phyloP scores from a whole-genome alignment of 2,888 invertebrate species.

The Geophilus truncorum region DNA sequence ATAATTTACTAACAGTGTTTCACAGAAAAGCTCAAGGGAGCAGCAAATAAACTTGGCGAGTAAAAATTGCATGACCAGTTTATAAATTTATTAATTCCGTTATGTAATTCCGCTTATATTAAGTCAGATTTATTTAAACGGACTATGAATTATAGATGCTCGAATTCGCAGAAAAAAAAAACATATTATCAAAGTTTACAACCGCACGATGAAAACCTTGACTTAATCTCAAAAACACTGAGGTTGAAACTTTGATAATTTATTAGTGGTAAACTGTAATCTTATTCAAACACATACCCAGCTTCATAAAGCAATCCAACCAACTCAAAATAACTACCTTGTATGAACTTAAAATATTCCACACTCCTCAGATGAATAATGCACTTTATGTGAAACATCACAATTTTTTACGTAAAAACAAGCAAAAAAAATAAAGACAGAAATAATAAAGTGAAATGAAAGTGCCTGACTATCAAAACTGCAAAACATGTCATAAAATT shows the following conservation, averaged over 20 bases:
- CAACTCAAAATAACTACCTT: background rate
- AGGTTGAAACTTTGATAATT: background rate
- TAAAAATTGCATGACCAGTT: too few species aligned
- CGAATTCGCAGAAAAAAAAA: background rate
- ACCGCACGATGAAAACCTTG: background rate
- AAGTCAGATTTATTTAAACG: too few species aligned
- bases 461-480: background rate
- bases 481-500: background rate
- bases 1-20: too few species aligned
- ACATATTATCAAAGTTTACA: background rate
- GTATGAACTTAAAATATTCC: background rate
- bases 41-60: too few species aligned
- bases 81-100: too few species aligned
- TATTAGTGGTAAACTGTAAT: background rate
- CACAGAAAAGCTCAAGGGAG: too few species aligned
- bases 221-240: background rate
- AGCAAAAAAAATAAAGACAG: background rate
- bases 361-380: too few species aligned
- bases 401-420: background rate
- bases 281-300: background rate
- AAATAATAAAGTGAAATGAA: background rate
- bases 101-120: too few species aligned
- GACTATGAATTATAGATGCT: background rate
- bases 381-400: background rate
- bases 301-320: background rate